These are phyloP conservation scores for Crotalus viridis DNA, from an alignment of 2,113 vertebrate species.

Conservation along the genomic window DNA sequence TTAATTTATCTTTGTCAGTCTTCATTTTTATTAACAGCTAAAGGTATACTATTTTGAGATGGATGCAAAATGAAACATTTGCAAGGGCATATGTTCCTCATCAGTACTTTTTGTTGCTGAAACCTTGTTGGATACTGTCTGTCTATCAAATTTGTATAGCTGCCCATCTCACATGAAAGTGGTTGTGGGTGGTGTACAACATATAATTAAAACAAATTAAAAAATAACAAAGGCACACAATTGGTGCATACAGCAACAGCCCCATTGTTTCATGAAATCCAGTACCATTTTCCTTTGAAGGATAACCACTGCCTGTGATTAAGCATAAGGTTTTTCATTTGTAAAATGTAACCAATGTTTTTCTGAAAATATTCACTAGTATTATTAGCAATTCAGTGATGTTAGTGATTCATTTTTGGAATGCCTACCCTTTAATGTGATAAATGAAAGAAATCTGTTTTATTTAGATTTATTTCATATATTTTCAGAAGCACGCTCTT, in stretches of 20 bases:
- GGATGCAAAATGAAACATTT: not conserved
- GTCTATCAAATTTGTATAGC: not conserved
- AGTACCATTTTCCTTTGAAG: not conserved
- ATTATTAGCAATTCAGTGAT: not conserved
- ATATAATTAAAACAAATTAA: not conserved
- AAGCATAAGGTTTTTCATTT: not conserved
- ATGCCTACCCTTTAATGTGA: not conserved
- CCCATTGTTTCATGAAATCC: not conserved
- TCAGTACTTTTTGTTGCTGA: not conserved
- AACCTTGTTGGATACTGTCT: not conserved
- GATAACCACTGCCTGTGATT: not conserved
- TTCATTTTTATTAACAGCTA: not conserved
- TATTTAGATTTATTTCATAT: not conserved
- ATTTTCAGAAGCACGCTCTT: not conserved
- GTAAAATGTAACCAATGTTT: constrained; percentile 9
- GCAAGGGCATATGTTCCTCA: not conserved
- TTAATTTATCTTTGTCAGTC: not conserved
- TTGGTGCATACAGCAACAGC: not conserved
- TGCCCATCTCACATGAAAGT: not conserved
- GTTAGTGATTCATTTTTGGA: not conserved
- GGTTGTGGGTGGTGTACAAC: not conserved
- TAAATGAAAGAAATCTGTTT: not conserved
- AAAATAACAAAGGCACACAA: not conserved
- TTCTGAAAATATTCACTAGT: not conserved
- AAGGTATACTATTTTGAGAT: not conserved